Conservation (phyloP, 1,140 invertebrate species). For the Drosophila micromelanica region DNA sequence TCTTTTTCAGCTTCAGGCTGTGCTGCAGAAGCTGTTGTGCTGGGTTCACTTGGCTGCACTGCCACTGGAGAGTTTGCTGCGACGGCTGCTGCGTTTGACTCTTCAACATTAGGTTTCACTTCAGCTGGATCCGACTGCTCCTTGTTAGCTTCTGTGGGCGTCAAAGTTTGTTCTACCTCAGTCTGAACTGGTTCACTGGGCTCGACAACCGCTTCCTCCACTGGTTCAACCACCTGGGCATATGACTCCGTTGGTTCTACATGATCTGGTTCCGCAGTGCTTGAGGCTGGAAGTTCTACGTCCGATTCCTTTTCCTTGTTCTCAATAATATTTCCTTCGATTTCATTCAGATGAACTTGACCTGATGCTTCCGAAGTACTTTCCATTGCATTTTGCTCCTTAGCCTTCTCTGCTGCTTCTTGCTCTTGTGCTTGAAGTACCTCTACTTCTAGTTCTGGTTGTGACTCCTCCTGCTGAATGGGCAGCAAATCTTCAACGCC, state of each 20-base stretch:
- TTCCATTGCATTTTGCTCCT: conserved; percentile 5
- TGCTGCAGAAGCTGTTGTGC: conserved; percentile 8
- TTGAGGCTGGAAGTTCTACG: conserved; percentile 7
- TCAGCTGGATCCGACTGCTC: conserved; percentile 11
- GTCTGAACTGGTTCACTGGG: neutral
- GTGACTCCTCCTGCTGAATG: conserved; percentile 13
- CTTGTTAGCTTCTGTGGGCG: conserved; percentile 20
- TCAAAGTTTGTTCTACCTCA: conserved; percentile 1
- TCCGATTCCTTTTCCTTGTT: conserved; percentile 16
- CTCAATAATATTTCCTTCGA: conserved; percentile 11
- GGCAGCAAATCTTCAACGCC: conserved; percentile 60
- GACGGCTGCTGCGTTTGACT: neutral
- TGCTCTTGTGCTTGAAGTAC: neutral
- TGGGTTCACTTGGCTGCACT: neutral
- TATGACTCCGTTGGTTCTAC: conserved; percentile 16
- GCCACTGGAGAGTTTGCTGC: conserved; percentile 1
- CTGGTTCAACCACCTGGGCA: neutral
- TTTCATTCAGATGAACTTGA: conserved; percentile 33
- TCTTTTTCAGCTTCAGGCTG: neutral
- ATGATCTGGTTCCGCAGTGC: neutral
- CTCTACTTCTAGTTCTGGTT: conserved; percentile 8
- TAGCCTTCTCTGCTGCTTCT: neutral
- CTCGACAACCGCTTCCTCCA: conserved; percentile 4
- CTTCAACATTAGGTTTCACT: neutral
- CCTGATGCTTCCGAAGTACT: conserved; percentile 6